These are phyloP conservation scores for Spodoptera exigua DNA, from an alignment of 2,888 invertebrate species.

Conservation along the genomic window DNA sequence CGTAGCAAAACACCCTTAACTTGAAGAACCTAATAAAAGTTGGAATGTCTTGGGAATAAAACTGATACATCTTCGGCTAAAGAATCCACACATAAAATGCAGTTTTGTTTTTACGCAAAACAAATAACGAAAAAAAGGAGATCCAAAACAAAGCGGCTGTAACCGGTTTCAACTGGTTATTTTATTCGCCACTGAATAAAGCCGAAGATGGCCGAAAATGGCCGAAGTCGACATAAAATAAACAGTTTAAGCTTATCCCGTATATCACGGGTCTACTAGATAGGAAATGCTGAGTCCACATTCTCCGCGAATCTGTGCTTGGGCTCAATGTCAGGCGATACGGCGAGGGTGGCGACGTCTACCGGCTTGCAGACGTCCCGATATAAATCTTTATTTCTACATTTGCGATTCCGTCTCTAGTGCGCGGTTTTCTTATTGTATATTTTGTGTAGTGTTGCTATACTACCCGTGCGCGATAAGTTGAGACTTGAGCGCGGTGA, in stretches of 20 bases:
- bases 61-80: too few species aligned
- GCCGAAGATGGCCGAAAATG: conserved; percentile 28
- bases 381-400: conserved; percentile 39
- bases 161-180: neutral
- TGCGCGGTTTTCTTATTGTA: too few species aligned
- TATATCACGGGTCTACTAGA: conserved; percentile 12
- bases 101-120: too few species aligned
- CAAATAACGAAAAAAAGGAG: neutral
- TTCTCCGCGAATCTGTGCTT: conserved; percentile 11
- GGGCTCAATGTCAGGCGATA: conserved; percentile 22
- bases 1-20: too few species aligned
- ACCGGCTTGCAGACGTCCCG: conserved; percentile 8
- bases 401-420: conserved; percentile 7
- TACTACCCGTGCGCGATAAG: too few species aligned
- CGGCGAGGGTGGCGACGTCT: conserved; percentile 21
- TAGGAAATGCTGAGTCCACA: conserved; percentile 33
- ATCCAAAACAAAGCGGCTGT: conserved; percentile 8
- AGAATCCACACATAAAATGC: too few species aligned
- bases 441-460: too few species aligned
- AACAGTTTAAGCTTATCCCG: conserved; percentile 33
- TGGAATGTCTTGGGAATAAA: too few species aligned
- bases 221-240: conserved; percentile 32
- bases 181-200: conserved; percentile 30
- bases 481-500: too few species aligned
- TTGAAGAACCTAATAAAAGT: too few species aligned